Conservation (phyloP, 2,797 vertebrate genomes). For the Malurus leucopterus region DNA sequence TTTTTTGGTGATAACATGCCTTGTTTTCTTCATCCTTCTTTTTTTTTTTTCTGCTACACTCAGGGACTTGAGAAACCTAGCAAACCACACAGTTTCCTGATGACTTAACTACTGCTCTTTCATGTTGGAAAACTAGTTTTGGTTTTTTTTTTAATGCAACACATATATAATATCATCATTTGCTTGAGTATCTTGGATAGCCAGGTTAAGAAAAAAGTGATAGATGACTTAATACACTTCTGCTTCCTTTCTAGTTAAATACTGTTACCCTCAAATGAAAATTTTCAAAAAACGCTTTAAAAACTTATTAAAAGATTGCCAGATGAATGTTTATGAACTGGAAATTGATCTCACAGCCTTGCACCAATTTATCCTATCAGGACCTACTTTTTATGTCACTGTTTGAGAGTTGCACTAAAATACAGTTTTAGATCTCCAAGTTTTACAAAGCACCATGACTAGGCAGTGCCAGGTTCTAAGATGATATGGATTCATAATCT, state of each 20-base stretch:
- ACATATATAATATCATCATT: background rate
- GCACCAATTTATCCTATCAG: background rate
- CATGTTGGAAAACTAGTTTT: background rate
- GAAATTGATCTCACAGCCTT: background rate
- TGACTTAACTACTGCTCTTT: background rate
- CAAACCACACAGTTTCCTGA: background rate
- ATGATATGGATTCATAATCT: background rate
- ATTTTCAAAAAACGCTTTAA: background rate
- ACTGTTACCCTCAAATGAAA: background rate
- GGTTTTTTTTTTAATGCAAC: background rate
- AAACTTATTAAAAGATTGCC: background rate
- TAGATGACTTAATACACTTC: background rate
- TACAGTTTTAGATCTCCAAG: background rate
- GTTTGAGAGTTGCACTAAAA: background rate
- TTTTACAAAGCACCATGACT: background rate
- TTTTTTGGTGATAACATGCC: background rate
- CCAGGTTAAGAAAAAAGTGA: background rate
- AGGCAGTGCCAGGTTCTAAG: background rate
- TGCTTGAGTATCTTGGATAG: background rate
- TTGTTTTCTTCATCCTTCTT: background rate
- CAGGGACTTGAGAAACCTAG: background rate
- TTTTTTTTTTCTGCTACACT: background rate
- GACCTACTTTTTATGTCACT: background rate
- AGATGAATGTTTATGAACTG: background rate
- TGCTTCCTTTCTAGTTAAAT: background rate